phyloP scores from a whole-genome alignment of 1,140 invertebrate genomes.

The Semibalanus balanoides region DNA sequence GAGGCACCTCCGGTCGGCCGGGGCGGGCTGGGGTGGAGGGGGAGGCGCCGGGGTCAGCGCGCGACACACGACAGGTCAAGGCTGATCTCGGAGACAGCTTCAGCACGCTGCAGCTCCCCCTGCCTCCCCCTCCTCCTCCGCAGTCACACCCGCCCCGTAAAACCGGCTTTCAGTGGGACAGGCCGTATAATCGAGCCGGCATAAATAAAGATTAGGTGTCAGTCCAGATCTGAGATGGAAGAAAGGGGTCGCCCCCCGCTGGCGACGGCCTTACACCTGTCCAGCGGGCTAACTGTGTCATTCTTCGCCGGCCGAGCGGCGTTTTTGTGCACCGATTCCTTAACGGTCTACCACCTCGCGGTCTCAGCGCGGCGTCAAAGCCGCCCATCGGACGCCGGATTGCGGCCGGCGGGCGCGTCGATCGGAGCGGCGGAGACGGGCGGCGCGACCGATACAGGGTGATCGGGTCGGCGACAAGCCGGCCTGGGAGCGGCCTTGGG shows the following conservation, averaged over 20 bases:
- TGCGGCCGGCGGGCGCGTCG: too few species aligned
- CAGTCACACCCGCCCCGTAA: neutral
- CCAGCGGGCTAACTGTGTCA: neutral
- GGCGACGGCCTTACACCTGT: neutral
- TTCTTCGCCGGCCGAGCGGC: neutral
- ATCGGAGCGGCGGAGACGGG: neutral
- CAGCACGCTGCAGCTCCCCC: too few species aligned
- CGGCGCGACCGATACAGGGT: neutral
- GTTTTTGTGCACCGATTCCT: neutral
- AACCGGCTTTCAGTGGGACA: neutral
- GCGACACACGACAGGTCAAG: too few species aligned
- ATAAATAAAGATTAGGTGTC: slow-evolving; percentile 1
- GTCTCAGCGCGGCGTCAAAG: neutral
- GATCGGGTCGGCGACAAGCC: neutral
- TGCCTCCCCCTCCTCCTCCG: too few species aligned
- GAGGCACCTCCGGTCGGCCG: too few species aligned
- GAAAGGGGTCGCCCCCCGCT: neutral
- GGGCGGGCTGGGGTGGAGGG: too few species aligned
- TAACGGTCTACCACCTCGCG: neutral
- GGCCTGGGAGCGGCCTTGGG: neutral
- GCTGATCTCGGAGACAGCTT: too few species aligned
- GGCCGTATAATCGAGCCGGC: neutral
- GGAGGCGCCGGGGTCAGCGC: too few species aligned
- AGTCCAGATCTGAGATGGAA: neutral
- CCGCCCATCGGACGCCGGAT: neutral